Evolutionary conservation across 2,113 vertebrate species (phyloP).

Genomic region (Lamprologus callipterus): DNA sequence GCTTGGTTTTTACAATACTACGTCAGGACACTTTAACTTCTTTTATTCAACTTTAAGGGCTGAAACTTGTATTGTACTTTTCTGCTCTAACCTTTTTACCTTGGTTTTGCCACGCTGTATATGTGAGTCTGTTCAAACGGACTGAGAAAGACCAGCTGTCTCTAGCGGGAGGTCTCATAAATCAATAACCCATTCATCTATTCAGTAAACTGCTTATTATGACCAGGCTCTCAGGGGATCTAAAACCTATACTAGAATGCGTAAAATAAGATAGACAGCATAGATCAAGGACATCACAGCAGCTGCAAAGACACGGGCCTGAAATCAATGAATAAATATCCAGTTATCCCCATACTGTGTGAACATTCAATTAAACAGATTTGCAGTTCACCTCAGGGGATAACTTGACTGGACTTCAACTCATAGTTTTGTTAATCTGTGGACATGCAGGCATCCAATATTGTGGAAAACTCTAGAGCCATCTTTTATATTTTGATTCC

Average conservation of each 20-base stretch:
- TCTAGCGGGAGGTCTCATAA: not conserved
- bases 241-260: not conserved
- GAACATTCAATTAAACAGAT: not conserved
- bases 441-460: not conserved
- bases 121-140: not conserved
- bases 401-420: not conserved
- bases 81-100: not conserved
- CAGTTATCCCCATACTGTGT: not conserved
- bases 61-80: not conserved
- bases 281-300: not conserved
- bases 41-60: not conserved
- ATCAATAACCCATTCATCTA: not conserved
- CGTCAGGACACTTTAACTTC: not conserved
- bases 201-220: not conserved
- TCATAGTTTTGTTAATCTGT: not conserved
- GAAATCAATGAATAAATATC: not conserved
- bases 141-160: not conserved
- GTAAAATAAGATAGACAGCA: not conserved
- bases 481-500: not conserved
- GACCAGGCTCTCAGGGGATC: not conserved
- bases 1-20: not conserved
- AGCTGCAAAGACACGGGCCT: not conserved
- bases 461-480: not conserved
- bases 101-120: not conserved
- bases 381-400: not conserved